Base-by-base conservation (phyloP, 1,140 invertebrate species). In the Brachionus calyciflorus region DNA sequence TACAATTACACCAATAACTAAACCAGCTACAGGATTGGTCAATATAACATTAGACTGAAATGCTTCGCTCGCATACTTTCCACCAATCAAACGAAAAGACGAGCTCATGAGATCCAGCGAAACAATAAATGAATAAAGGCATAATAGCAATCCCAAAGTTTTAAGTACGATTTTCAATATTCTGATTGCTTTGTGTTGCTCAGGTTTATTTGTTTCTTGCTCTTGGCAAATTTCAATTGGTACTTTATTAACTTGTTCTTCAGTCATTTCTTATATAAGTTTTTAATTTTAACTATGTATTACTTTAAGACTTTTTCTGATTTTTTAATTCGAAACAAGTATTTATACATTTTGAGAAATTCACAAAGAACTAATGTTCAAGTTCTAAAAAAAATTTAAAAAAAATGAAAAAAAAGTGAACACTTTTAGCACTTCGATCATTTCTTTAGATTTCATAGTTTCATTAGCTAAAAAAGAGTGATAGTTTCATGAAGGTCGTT, bases 1-100 rank as follows among this genome's bases (percentile, higher is more conserved):
- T 1, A 86, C 86, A 77, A 90, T 80, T 57, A 89, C 86, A 12
- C 89, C 89, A 51, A 89, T 86, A 84, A 89, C 88, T 49, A 88
- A 82, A 0, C 86, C 86, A 6, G 82, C 86, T 19, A 89, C 82
- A 2, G 88, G 88, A 80, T 89, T 89, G 26, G 80, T 53, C 12
- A 89, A 80, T 9, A 89, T 78, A 14, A 55, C 49, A 41, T 55
- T 76, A 26, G 46, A 48, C n/a, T 76, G 40, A n/a, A 55, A 76
- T 21, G 49, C 49, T 76, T 55, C 37, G 24, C 19, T 55, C 2
- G 49, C 69, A 19, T 55, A 55, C 40, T 76, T 76, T 40, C 73
- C 73, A 6, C 51, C 73, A 12, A 76, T 55, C 26, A 76, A 28
- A n/a, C 73, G 73, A 24, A 76, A 76, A 9, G 51, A 48, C 26